Evolutionary conservation across 2,113 vertebrate species (phyloP).

Genomic region (Regulus satrapa): DNA sequence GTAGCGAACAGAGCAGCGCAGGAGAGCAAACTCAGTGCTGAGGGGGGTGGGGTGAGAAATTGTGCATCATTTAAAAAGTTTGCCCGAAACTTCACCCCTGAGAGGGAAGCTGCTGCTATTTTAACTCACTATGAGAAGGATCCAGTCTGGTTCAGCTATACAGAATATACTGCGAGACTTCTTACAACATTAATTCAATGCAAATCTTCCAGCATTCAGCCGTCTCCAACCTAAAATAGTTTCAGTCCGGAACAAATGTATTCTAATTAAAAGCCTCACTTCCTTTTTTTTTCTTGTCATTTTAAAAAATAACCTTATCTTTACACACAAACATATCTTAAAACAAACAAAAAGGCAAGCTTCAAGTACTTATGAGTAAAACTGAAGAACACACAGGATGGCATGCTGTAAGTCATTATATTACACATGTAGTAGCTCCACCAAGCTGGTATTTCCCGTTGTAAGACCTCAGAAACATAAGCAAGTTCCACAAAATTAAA

Average conservation of each 20-base stretch:
- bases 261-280: background rate
- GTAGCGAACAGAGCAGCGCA: background rate
- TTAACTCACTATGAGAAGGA: background rate
- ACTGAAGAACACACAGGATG: background rate
- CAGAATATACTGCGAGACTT: fast-evolving
- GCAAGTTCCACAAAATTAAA: background rate
- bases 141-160: background rate
- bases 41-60: background rate
- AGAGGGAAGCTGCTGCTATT: background rate
- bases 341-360: background rate
- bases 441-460: background rate
- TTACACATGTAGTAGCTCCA: background rate
- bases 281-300: background rate
- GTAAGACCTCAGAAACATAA: background rate
- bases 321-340: background rate
- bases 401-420: background rate
- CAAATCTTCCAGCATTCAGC: background rate
- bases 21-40: background rate
- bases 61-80: background rate
- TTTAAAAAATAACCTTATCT: background rate
- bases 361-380: background rate
- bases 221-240: background rate
- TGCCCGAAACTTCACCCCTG: background rate
- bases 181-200: background rate
- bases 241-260: background rate